Evolutionary conservation across 2,797 vertebrate genomes (phyloP).

Genomic region (Sebastes diploproa): DNA sequence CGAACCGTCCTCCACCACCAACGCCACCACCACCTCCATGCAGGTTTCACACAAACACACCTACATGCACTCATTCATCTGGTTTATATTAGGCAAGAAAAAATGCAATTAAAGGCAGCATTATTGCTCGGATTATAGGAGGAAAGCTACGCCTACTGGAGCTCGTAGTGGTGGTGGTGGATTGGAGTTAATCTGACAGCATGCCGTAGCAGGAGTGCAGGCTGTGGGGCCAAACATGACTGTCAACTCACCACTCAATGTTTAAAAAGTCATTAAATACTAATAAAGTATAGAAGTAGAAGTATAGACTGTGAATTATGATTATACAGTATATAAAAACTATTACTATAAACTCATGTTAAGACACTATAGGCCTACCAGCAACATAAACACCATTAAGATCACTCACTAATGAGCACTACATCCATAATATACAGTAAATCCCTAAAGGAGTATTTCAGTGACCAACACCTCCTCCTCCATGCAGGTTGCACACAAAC

Average conservation of each 20-base stretch:
- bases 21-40: conserved; percentile 18
- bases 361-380: neutral
- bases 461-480: no score
- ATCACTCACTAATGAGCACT: conserved; percentile 28
- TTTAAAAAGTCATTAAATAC: no score
- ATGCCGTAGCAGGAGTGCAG: conserved; percentile 60
- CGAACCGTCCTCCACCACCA: conserved; percentile 9
- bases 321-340: neutral
- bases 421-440: neutral
- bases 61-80: conserved; percentile 30
- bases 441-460: neutral
- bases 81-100: neutral
- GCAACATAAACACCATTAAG: neutral
- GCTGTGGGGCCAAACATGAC: neutral
- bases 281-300: no score
- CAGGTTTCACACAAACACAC: conserved; percentile 45
- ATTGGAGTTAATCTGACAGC: conserved; percentile 64
- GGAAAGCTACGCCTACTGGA: conserved; percentile 36
- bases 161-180: conserved; percentile 54
- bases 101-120: neutral
- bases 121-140: neutral
- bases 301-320: no score
- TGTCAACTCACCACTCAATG: no score
- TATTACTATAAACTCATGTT: neutral
- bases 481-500: conserved; percentile 7